Evolutionary conservation across 2,888 invertebrate species (phyloP).

Genomic region (Pinctada fucata): DNA sequence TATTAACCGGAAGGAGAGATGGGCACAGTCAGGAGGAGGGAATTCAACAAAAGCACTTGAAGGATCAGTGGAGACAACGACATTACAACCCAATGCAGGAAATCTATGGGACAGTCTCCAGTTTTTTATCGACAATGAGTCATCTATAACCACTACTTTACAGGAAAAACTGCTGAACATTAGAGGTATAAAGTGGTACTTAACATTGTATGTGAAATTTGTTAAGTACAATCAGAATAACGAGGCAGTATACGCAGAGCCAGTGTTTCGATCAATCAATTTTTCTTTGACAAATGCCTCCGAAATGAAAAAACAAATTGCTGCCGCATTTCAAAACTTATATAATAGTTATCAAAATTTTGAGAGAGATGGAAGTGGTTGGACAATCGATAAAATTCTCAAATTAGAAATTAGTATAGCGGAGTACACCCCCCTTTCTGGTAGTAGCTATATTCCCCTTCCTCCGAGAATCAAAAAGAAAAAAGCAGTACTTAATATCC

Average conservation of each 20-base stretch:
- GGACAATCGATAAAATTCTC: slow-evolving; percentile 37
- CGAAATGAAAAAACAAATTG: slow-evolving; percentile 34
- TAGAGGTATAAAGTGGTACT: slow-evolving; percentile 46
- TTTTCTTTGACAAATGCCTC: slow-evolving; percentile 24
- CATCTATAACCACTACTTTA: not conserved
- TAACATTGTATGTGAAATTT: slow-evolving; percentile 40
- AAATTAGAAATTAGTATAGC: slow-evolving; percentile 34
- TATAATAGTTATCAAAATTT: slow-evolving; percentile 32
- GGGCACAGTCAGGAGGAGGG: slow-evolving; percentile 3
- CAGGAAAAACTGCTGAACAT: not conserved
- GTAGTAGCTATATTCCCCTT: slow-evolving; percentile 38
- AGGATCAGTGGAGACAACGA: slow-evolving; percentile 15
- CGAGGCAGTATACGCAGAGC: slow-evolving; percentile 44
- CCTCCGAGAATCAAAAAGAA: slow-evolving; percentile 30
- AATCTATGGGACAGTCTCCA: slow-evolving; percentile 25
- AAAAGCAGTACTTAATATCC: slow-evolving; percentile 34
- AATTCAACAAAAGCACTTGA: slow-evolving; percentile 22
- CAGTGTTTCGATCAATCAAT: slow-evolving; percentile 29
- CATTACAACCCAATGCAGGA: slow-evolving; percentile 12
- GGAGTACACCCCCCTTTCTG: slow-evolving; percentile 26
- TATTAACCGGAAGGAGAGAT: slow-evolving; percentile 23
- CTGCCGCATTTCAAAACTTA: slow-evolving; percentile 28
- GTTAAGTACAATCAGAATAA: slow-evolving; percentile 35
- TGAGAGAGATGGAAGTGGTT: slow-evolving; percentile 38
- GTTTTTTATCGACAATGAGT: slow-evolving; percentile 32